Evolutionary conservation across 1,140 invertebrate species (phyloP), one percentile per base, ranked within the genome.

Genomic region (Drosophila erecta): DNA sequence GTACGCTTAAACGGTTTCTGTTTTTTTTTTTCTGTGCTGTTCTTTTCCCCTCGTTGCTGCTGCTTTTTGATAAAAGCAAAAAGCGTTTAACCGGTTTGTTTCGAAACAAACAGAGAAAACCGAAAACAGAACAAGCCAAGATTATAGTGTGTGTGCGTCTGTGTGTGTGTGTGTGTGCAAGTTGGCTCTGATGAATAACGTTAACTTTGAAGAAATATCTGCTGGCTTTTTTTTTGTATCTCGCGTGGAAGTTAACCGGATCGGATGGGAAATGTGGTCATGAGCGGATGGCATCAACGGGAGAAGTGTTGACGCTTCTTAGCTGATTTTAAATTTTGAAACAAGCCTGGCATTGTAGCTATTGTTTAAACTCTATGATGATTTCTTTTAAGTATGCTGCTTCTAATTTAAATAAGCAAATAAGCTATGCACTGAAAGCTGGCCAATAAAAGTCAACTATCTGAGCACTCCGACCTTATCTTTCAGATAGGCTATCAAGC

Each of bases 51-150:
- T 43, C 22, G 35, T 38, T 56, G 57, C 53, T 59, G 35, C 47
- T 59, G 35, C 56, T 79, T 76, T 64, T 85, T 64, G 59, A 54
- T 62, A 59, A 61, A 58, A 58, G 81, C 76, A 84, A 46, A 69
- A 84, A 75, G 67, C 78, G 51, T 67, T 76, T 76, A 84, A 85
- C 81, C 81, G 81, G 81, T 84, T 84, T 84, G 59, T 85, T 84
- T 84, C 76, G 81, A 84, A 84, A 80, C 81, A 85, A 80, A 72
- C 71, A 76, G 72, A 85, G 77, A 84, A 78, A 84, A 84, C 70
- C 60, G 59, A 84, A 84, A 75, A 66, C 72, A 76, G 61, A 76
- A 65, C 73, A 66, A 76, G 53, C 49, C 50, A 65, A 74, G 40
- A 56, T 43, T 62, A 37, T 50, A 40, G 33, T 69, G 27, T 69